Evolutionary conservation across 2,797 vertebrate species (phyloP).

Genomic region (Urosaurus nigricauda): DNA sequence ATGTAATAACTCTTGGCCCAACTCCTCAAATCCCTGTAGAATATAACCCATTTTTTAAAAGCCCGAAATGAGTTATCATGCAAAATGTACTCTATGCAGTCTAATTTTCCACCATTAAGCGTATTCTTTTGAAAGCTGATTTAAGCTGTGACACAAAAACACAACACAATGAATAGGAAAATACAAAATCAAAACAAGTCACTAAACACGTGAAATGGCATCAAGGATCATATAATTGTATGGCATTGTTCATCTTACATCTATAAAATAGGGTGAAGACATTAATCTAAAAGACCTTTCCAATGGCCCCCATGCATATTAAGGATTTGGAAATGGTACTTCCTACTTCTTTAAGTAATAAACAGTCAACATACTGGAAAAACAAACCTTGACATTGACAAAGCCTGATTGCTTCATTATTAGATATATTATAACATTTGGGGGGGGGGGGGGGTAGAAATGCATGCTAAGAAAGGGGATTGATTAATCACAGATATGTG

Average conservation of each 20-base stretch:
- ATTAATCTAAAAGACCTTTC: neutral
- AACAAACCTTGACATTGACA: neutral
- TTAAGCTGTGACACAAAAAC: neutral
- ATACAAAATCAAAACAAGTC: neutral
- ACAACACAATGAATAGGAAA: neutral
- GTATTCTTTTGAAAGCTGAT: neutral
- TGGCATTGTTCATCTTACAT: neutral
- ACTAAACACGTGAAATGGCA: neutral
- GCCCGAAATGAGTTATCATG: neutral
- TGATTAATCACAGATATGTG: neutral
- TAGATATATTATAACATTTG: neutral
- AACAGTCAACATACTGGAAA: neutral
- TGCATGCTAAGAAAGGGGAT: neutral
- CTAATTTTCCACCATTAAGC: neutral
- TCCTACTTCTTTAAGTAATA: neutral
- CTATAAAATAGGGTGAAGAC: neutral
- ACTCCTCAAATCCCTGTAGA: neutral
- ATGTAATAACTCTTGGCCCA: too few species aligned
- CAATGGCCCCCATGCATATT: neutral
- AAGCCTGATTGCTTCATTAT: neutral
- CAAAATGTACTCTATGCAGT: neutral
- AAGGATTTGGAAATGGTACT: neutral
- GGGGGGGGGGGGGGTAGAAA: too few species aligned
- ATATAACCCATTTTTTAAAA: neutral
- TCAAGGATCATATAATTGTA: neutral